Conservation (phyloP, 2,113 vertebrate species). For the Tor tambroides region DNA sequence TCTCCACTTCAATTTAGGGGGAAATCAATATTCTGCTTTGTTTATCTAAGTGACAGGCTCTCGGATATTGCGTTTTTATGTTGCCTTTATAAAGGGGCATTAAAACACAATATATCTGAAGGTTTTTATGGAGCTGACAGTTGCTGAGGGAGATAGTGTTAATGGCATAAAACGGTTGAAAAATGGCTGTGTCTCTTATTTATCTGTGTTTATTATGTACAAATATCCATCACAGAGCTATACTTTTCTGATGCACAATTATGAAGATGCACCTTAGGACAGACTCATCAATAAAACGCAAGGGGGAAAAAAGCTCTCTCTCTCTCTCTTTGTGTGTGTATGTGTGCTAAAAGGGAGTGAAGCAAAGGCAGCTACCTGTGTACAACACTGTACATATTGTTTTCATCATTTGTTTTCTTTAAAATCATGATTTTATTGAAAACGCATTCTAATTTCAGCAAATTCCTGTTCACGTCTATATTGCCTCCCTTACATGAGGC, state of each 20-base stretch:
- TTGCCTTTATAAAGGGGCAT: slow-evolving; percentile 81
- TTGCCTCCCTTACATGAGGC: background rate
- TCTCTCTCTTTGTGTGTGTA: background rate
- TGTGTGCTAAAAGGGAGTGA: slow-evolving; percentile 4
- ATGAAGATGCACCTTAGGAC: slow-evolving; percentile 76
- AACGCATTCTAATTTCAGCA: slow-evolving; percentile 70
- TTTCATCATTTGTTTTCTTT: slow-evolving; percentile 24
- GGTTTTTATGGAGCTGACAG: slow-evolving; percentile 79
- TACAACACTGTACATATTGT: slow-evolving; percentile 12
- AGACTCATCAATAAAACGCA: slow-evolving; percentile 69
- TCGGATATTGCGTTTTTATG: slow-evolving; percentile 84
- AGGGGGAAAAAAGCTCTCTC: slow-evolving; percentile 32
- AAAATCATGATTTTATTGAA: slow-evolving; percentile 16
- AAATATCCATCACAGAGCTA: slow-evolving; percentile 76
- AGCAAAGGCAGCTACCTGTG: slow-evolving; percentile 5
- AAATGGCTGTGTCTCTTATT: slow-evolving; percentile 72
- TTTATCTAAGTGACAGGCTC: slow-evolving; percentile 81
- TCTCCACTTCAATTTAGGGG: slow-evolving; percentile 78
- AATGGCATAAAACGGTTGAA: slow-evolving; percentile 78
- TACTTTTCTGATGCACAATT: slow-evolving; percentile 73
- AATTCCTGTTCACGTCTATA: slow-evolving; percentile 67
- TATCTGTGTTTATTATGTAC: slow-evolving; percentile 71
- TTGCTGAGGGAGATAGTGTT: slow-evolving; percentile 73
- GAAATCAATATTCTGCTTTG: slow-evolving; percentile 84
- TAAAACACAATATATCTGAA: slow-evolving; percentile 82